Base-by-base conservation (phyloP, 2,888 invertebrate genomes). In the Drosophila ustulata region DNA sequence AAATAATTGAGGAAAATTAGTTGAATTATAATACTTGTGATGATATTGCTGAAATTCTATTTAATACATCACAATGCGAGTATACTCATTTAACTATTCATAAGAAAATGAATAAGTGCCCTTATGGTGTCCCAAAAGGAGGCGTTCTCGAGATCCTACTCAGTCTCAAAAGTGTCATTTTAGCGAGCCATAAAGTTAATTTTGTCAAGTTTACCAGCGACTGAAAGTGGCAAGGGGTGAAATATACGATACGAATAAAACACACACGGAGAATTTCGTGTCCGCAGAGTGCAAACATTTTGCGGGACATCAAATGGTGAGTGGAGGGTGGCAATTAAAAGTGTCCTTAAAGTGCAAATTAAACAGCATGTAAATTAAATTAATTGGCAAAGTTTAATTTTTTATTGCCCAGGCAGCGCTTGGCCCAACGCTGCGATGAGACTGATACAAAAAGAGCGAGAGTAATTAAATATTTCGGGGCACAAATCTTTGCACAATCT, bases 371-470 rank as follows among this genome's bases (percentile, higher is more conserved):
- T 66, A 76, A 88, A 82, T 82, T 82, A 82, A 83, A 85, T 83
- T 82, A 83, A 83, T 88, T 83, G 82, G 63, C 46, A 85, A 88
- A 85, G 86, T 83, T 82, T 64, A 76, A 71, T 65, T 82, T 82
- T 75, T 82, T 69, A 81, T 72, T 72, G 56, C 76, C 37, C 49
- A 49, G 45, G 34, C 34, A 58, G 45, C 28, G 7, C 51, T 37
- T 11, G 41, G 26, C 30, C 53, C 32, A 25, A 61, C 28, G 45
- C 7, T 23, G 37, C 52, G 51, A 74, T 52, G 51, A 39, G 65
- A 49, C 39, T 75, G 59, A 70, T 67, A 63, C 52, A 55, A 23
- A 78, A 62, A 67, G 65, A 50, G 67, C 11, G 37, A 67, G 55
- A 74, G 82, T 76, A 82, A 88, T 82, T 79, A 80, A 59, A 81